phyloP scores from a whole-genome alignment of 2,888 invertebrate genomes.

The Aricia artaxerxes region DNA sequence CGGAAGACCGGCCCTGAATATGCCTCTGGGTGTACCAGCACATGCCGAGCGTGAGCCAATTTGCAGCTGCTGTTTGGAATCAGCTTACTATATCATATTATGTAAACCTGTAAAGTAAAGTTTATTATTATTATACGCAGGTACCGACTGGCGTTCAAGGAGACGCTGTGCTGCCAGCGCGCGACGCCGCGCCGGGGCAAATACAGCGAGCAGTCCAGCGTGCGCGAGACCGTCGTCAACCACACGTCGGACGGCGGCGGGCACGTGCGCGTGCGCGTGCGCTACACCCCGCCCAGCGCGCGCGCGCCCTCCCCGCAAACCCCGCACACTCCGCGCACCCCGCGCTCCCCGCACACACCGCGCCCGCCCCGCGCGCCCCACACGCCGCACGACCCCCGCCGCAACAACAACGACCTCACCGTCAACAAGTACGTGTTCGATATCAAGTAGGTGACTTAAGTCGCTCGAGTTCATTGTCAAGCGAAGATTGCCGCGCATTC shows the following conservation, averaged over 20 bases:
- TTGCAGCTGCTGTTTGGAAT: too few relatives aligned
- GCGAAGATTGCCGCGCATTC: too few relatives aligned
- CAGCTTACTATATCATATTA: too few relatives aligned
- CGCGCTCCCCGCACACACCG: constrained; percentile 41
- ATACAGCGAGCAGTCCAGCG: constrained; percentile 81
- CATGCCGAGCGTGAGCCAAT: too few relatives aligned
- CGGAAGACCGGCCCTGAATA: too few relatives aligned
- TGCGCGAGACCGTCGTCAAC: constrained; percentile 81
- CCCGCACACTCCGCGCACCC: constrained; percentile 40
- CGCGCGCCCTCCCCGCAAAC: constrained; percentile 56
- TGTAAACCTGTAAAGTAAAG: too few relatives aligned
- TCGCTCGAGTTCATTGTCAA: not conserved
- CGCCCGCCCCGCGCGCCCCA: constrained; percentile 51
- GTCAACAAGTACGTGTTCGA: constrained; percentile 15
- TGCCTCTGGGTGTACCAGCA: too few relatives aligned
- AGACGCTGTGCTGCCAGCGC: constrained; percentile 84
- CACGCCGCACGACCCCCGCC: not conserved
- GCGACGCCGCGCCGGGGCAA: constrained; percentile 68
- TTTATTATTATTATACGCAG: constrained; percentile 54
- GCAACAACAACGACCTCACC: constrained; percentile 6
- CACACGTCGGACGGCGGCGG: constrained; percentile 70
- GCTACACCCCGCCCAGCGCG: constrained; percentile 41
- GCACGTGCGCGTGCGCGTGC: constrained; percentile 66
- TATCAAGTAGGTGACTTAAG: not conserved
- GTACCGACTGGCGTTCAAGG: constrained; percentile 88